A percentile compares a stretch with the other conserved stretches of the same genome.
These are phyloP conservation scores for Molossus molossus DNA, from an alignment of 2,797 vertebrate genomes.

Conservation along the genomic window DNA sequence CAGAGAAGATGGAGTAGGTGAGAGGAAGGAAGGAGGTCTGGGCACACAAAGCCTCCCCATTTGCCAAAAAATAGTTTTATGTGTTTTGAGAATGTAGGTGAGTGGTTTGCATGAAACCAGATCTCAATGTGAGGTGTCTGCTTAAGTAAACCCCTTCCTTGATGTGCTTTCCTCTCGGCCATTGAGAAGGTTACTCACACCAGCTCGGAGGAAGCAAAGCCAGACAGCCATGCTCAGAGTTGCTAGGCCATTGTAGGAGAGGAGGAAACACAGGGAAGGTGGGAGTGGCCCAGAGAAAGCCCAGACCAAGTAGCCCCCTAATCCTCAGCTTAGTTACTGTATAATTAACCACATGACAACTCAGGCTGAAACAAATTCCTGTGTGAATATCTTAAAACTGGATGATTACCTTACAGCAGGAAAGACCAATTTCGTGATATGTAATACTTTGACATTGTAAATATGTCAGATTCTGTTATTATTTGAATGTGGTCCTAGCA, in stretches of 20 bases:
- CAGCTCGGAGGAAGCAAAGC: not conserved
- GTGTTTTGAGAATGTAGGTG: not conserved
- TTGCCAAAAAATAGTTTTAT: constrained; percentile 47
- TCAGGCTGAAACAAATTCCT: constrained; percentile 5
- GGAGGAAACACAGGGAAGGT: not conserved
- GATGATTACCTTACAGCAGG: not conserved
- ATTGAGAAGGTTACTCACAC: constrained; percentile 9
- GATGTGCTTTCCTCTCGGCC: not conserved
- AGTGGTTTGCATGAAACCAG: constrained; percentile 40
- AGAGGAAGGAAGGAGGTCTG: not conserved
- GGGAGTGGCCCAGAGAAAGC: not conserved
- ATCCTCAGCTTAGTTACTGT: not conserved
- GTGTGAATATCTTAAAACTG: not conserved
- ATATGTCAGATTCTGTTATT: not conserved
- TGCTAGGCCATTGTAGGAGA: not conserved
- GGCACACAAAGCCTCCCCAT: not conserved
- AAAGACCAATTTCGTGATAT: not conserved
- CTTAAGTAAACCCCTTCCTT: not conserved
- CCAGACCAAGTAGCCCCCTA: not conserved
- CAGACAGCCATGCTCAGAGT: not conserved
- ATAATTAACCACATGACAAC: not conserved
- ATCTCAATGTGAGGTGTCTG: not conserved
- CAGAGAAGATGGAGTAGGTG: constrained; percentile 28
- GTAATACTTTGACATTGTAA: not conserved
- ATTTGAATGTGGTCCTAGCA: not conserved